These are phyloP conservation scores for Chiloscyllium punctatum DNA, from an alignment of 2,797 vertebrate species.

Conservation along the genomic window DNA sequence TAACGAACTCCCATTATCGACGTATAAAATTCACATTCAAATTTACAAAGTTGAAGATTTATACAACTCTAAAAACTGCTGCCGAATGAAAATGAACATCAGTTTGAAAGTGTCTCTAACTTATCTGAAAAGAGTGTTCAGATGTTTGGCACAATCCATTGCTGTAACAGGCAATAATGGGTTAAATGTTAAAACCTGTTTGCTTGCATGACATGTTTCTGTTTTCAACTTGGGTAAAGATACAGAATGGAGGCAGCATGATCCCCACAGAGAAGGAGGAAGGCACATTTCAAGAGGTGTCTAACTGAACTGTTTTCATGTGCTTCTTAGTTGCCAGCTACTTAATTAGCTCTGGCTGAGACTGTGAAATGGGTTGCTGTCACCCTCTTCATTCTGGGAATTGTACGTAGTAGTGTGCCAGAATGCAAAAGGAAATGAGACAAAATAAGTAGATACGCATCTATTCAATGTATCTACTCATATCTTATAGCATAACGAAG, in stretches of 20 bases:
- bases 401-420: background rate
- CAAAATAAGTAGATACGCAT: background rate
- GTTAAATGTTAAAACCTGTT: background rate
- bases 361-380: background rate
- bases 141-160: background rate
- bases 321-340: background rate
- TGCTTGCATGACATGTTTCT: background rate
- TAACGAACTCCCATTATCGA: background rate
- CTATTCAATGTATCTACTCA: background rate
- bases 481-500: background rate
- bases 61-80: background rate
- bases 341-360: background rate
- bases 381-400: background rate
- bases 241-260: background rate
- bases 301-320: background rate
- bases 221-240: background rate
- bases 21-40: background rate
- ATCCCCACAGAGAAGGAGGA: background rate
- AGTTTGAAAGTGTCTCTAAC: background rate
- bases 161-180: background rate
- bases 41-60: background rate
- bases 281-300: background rate
- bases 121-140: background rate
- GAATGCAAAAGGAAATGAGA: background rate
- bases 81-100: background rate